Conservation (phyloP, 2,797 vertebrate species). For the Coluber constrictor region DNA sequence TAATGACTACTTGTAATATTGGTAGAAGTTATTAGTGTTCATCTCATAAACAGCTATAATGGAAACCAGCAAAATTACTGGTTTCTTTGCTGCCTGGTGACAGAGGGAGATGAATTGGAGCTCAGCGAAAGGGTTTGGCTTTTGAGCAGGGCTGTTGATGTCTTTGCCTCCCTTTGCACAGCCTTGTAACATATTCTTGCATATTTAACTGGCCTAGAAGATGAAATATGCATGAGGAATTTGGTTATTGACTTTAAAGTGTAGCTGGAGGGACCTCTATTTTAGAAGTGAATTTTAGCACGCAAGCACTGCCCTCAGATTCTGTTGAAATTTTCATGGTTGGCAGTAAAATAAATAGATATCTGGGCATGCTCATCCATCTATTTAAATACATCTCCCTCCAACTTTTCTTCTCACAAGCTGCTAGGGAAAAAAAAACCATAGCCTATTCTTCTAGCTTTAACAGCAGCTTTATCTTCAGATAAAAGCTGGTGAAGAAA, state of each 20-base stretch:
- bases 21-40: not conserved
- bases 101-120: not conserved
- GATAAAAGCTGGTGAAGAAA: not conserved
- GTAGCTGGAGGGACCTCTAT: not conserved
- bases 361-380: not conserved
- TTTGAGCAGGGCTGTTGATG: not conserved
- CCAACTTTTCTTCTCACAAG: not conserved
- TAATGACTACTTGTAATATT: not conserved
- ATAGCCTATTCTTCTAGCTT: not conserved
- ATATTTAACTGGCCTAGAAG: not conserved
- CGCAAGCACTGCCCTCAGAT: not conserved
- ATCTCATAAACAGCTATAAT: not conserved
- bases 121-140: not conserved
- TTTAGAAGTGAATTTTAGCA: not conserved
- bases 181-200: not conserved
- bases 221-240: not conserved
- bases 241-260: constrained; percentile 3
- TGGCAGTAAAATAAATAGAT: not conserved
- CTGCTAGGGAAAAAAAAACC: too few relatives aligned
- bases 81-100: not conserved
- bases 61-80: not conserved
- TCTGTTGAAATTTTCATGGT: not conserved
- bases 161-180: not conserved
- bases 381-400: not conserved
- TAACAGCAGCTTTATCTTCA: not conserved